Evolutionary conservation across 2,113 vertebrate genomes (phyloP).

Genomic region (Xenotilapia leptura): DNA sequence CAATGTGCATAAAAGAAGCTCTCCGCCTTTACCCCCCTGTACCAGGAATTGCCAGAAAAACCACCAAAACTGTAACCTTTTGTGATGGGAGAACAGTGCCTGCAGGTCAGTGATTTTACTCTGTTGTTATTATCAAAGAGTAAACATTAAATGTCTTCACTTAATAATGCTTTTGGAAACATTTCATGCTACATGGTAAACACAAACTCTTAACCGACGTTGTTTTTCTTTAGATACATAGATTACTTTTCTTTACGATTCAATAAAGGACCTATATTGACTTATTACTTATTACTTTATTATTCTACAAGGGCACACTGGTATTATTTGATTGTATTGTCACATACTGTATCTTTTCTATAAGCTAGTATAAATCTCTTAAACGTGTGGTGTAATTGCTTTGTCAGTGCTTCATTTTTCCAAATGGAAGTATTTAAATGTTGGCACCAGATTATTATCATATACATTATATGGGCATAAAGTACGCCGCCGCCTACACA

Average conservation of each 20-base stretch:
- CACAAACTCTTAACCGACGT: neutral
- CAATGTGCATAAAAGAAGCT: conserved; percentile 90
- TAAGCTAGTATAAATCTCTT: neutral
- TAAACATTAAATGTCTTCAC: neutral
- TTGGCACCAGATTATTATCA: neutral
- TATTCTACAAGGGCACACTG: accelerated
- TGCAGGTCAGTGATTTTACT: conserved; percentile 80
- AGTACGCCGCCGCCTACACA: neutral
- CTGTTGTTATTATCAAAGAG: neutral
- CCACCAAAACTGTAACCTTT: conserved; percentile 80
- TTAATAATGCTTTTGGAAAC: neutral
- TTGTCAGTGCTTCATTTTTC: accelerated
- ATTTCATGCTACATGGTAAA: accelerated
- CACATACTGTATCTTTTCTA: accelerated
- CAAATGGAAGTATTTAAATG: accelerated
- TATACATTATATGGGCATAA: neutral
- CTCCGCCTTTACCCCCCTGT: conserved; percentile 81
- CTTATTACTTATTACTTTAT: accelerated
- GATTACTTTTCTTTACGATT: no score
- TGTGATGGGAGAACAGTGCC: conserved; percentile 79
- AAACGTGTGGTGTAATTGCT: accelerated
- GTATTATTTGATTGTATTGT: neutral
- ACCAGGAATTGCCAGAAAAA: conserved; percentile 68
- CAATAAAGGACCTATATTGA: accelerated
- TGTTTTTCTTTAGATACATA: accelerated